Conservation (phyloP, 2,888 invertebrate genomes). For the Cremastobaeus sp. region DNA sequence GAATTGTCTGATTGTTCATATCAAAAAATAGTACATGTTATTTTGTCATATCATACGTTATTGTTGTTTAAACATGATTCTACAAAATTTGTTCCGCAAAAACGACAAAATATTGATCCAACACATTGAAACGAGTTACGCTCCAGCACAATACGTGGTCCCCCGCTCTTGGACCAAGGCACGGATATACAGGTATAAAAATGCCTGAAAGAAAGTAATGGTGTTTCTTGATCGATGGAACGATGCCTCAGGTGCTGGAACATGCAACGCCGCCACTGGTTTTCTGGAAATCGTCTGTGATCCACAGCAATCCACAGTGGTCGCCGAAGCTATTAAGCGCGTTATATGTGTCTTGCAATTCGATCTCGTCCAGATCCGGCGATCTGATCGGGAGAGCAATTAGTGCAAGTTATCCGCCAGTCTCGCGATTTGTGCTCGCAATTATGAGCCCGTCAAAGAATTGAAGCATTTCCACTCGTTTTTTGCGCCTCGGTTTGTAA, state of each 20-base stretch:
- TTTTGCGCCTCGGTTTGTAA: background rate
- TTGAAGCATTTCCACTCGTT: background rate
- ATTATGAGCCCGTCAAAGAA: conserved; percentile 10
- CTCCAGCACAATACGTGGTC: no score
- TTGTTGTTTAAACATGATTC: no score
- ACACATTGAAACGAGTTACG: no score
- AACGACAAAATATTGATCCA: no score
- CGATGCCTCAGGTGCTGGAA: conserved; percentile 10
- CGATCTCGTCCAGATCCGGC: conserved; percentile 70
- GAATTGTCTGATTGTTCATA: no score
- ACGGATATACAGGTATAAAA: conserved; percentile 8
- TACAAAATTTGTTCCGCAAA: no score
- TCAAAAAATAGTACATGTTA: no score
- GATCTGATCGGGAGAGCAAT: conserved; percentile 62
- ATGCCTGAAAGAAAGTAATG: conserved; percentile 5
- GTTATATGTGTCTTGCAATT: conserved; percentile 75
- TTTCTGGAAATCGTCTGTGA: conserved; percentile 76
- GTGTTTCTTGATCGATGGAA: conserved; percentile 9
- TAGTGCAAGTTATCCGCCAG: conserved; percentile 65
- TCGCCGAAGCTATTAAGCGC: conserved; percentile 73
- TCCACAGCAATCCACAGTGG: conserved; percentile 71
- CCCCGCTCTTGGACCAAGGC: no score
- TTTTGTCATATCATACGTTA: no score
- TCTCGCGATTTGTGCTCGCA: conserved; percentile 4
- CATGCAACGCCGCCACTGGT: conserved; percentile 67